These are phyloP conservation scores for Capricornis sumatraensis DNA, from an alignment of 2,113 vertebrate genomes.

Conservation along the genomic window DNA sequence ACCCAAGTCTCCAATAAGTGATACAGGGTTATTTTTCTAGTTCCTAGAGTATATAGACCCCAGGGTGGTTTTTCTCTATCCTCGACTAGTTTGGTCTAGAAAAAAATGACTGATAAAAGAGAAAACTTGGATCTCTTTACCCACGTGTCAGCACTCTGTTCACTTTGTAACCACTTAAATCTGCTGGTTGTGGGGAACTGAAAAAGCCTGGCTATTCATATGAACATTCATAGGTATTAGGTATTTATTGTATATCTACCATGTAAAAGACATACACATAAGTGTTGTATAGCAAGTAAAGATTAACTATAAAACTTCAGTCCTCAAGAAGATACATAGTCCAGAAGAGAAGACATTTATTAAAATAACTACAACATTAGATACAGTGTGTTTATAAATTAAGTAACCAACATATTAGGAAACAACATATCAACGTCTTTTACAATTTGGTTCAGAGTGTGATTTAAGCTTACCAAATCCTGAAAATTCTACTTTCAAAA, in stretches of 20 bases:
- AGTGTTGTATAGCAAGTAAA: not conserved
- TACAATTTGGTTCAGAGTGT: not conserved
- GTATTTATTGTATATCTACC: not conserved
- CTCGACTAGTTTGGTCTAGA: not conserved
- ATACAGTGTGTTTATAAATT: not conserved
- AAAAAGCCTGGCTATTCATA: not conserved
- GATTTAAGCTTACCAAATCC: not conserved
- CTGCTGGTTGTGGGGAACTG: not conserved
- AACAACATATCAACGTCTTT: not conserved
- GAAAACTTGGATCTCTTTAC: not conserved
- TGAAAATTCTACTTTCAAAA: not conserved
- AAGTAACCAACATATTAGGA: not conserved
- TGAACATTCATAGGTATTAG: not conserved
- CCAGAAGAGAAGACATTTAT: not conserved
- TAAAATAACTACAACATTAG: not conserved
- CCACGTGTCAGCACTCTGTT: not conserved
- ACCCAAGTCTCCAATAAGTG: not conserved
- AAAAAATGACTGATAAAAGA: conserved; percentile 36
- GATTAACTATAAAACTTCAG: not conserved
- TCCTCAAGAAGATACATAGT: not conserved
- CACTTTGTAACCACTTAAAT: conserved; percentile 10
- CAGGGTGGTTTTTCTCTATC: not conserved
- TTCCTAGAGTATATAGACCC: not conserved
- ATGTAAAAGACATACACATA: not conserved
- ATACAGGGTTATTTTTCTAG: not conserved